phyloP scores from a whole-genome alignment of 92 coral and sea anemone genomes.

The Palythoa heliodiscus region DNA sequence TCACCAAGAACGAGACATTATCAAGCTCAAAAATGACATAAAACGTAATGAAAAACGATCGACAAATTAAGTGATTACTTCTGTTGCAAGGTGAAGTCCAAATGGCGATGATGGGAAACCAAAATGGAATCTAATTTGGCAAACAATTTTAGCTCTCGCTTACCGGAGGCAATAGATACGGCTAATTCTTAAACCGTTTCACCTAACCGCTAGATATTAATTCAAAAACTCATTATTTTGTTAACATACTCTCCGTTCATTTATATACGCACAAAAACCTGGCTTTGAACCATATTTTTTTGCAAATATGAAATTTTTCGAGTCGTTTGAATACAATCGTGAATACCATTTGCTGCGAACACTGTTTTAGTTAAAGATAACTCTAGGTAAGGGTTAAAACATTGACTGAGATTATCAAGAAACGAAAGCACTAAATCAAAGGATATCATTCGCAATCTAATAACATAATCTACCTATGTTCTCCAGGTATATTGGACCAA shows the following conservation, averaged over 20 bases:
- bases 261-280: not conserved
- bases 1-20: not conserved
- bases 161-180: not conserved
- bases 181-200: slow-evolving; percentile 12
- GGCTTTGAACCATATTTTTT: not conserved
- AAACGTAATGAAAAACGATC: slow-evolving; percentile 38
- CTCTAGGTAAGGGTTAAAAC: not conserved
- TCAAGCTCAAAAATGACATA: slow-evolving; percentile 22
- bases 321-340: not conserved
- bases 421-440: slow-evolving; percentile 1
- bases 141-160: not conserved
- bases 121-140: slow-evolving; percentile 29
- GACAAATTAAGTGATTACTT: slow-evolving; percentile 31
- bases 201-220: not conserved
- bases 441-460: not conserved
- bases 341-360: not conserved
- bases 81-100: slow-evolving; percentile 19
- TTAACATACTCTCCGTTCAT: not conserved
- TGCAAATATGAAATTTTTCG: not conserved
- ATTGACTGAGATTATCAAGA: not conserved
- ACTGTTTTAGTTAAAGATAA: not conserved
- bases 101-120: slow-evolving; percentile 14
- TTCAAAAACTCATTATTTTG: not conserved
- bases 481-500: not conserved
- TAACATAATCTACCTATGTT: not conserved